Base-by-base conservation (phyloP, 2,888 invertebrate species). In the Rhingia campestris region DNA sequence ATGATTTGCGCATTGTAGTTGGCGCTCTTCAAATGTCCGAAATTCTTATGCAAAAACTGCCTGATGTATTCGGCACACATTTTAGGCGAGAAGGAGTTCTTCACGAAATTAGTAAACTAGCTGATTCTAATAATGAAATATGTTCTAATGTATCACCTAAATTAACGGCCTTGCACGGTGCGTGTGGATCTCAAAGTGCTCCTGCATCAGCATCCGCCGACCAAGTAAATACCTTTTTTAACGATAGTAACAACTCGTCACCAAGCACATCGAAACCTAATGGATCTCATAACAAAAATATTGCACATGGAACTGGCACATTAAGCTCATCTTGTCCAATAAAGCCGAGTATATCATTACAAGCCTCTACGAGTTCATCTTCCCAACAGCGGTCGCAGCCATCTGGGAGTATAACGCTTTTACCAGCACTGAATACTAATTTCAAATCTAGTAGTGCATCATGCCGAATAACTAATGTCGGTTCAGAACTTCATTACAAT, bases 81-180 rank as follows among this genome's bases (percentile, higher is more conserved):
- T 99, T 99, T 92, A 94, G 98, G 9, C 95, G 99, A 86, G 99
- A 99, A 93, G 99, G 99, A 89, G 98, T 98, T n/a, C 94, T 98
- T 92, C 97, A 98, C 92, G 98, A 98, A 92, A 93, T 93, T 33
- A 93, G 92, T 22, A 94, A 95, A 88, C 91, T 96, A 84, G 94
- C 95, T 49, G 95, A 95, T 92, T 95, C 95, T 7, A 94, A 94
- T 88, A 91, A 93, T 86, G 93, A 93, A 33, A 91, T 93, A 61
- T 93, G 93, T 86, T 92, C 92, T 54, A 93, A 93, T 88, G 92
- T 94, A 6, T 90, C 90, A 9, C 92, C 94, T 0, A 93, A 94
- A 81, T 92, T 93, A 1, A 87, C 92, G 6, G 89, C 90, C 14
- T 41, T 58, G 7, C 88, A 89, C 12, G 89, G 89, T 59, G 86